Evolutionary conservation across 2,888 invertebrate species (phyloP).

Genomic region (Brachylomia viminalis): DNA sequence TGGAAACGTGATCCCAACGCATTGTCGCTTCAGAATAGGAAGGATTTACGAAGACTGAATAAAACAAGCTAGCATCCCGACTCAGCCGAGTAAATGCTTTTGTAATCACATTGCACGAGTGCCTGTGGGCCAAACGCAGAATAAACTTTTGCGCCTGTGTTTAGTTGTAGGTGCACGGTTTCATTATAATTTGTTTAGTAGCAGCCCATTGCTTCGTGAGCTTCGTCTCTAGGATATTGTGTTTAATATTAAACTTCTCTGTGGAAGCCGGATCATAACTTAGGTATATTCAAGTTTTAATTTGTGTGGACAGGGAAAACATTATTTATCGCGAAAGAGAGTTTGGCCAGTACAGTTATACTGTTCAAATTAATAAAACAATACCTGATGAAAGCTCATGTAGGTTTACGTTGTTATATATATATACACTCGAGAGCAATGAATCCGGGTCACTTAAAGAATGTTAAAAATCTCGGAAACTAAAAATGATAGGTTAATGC

Average conservation of each 20-base stretch:
- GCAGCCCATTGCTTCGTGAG: slow-evolving; percentile 50
- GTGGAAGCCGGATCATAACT: slow-evolving; percentile 27
- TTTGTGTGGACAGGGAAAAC: not conserved
- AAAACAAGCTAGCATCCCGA: slow-evolving; percentile 83
- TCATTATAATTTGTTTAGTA: slow-evolving; percentile 63
- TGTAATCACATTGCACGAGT: slow-evolving; percentile 81
- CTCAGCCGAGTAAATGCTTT: slow-evolving; percentile 81
- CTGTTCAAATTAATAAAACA: not conserved
- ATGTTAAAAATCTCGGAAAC: too few species aligned
- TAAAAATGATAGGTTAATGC: too few species aligned
- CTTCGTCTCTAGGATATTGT: slow-evolving; percentile 42
- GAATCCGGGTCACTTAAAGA: too few species aligned
- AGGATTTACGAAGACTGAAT: slow-evolving; percentile 85
- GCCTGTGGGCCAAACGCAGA: slow-evolving; percentile 73
- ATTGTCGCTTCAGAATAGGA: slow-evolving; percentile 86
- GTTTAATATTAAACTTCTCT: slow-evolving; percentile 49
- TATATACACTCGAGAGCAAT: too few species aligned
- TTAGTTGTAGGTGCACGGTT: slow-evolving; percentile 59
- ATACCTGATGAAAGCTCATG: not conserved
- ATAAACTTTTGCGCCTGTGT: slow-evolving; percentile 71
- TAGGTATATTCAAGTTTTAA: not conserved
- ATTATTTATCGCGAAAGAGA: not conserved
- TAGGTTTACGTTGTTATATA: too few species aligned
- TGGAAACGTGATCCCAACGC: slow-evolving; percentile 79
- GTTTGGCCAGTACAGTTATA: not conserved